These are phyloP conservation scores for Dendrophyllia cribrosa DNA, from an alignment of 64 coral and sea anemone genomes.

Conservation along the genomic window DNA sequence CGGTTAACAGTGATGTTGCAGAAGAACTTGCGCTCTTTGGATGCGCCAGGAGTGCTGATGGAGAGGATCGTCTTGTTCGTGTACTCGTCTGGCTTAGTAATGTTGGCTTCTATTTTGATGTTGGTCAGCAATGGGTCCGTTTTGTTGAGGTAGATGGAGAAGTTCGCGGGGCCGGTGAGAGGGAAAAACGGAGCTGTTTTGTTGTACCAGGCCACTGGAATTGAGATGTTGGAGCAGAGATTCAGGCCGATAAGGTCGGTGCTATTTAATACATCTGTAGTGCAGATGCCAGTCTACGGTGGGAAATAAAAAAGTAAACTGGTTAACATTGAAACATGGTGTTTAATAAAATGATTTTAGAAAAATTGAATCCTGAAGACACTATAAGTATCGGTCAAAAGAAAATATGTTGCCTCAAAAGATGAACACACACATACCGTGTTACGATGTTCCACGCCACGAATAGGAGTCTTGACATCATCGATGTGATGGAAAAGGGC, in stretches of 20 bases:
- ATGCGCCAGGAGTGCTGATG: constrained; percentile 63
- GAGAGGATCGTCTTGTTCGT: constrained; percentile 68
- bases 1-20: constrained; percentile 63
- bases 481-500: constrained; percentile 63
- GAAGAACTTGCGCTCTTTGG: constrained; percentile 31
- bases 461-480: constrained; percentile 36
- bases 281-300: constrained; percentile 73
- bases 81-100: constrained; percentile 2
- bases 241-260: constrained; percentile 66
- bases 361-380: not conserved
- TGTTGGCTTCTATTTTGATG: constrained; percentile 35
- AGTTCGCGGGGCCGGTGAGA: constrained; percentile 70
- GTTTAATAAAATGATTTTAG: not conserved
- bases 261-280: constrained; percentile 59
- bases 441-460: constrained; percentile 67
- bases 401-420: not conserved
- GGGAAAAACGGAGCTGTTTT: constrained; percentile 67
- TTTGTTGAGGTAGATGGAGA: constrained; percentile 70
- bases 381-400: too few relatives aligned
- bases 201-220: constrained; percentile 80
- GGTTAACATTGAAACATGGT: too few relatives aligned
- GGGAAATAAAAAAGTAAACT: not conserved
- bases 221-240: constrained; percentile 71
- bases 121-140: constrained; percentile 75
- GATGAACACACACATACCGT: constrained; percentile 40